Evolutionary conservation across 1,140 invertebrate genomes (phyloP).

Genomic region (Heliconius himera): DNA sequence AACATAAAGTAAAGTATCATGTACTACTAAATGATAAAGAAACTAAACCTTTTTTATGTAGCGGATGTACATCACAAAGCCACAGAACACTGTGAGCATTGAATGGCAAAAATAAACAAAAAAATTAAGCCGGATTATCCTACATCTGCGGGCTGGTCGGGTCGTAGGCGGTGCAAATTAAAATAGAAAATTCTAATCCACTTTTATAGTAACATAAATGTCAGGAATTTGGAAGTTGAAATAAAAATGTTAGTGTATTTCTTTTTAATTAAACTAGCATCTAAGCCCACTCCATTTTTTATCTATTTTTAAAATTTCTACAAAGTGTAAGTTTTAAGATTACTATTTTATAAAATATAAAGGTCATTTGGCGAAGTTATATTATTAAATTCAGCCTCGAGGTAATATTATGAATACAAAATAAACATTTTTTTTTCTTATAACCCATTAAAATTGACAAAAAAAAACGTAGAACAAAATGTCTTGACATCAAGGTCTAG

Average conservation of each 20-base stretch:
- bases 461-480: too few species aligned
- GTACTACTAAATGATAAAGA: neutral
- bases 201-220: constrained; percentile 1
- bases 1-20: neutral
- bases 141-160: constrained; percentile 10
- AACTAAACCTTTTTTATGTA: constrained; percentile 11
- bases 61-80: constrained; percentile 11
- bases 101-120: constrained; percentile 37
- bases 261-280: neutral
- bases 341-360: too few species aligned
- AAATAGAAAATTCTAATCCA: constrained; percentile 3
- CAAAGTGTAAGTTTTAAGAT: too few species aligned
- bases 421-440: too few species aligned
- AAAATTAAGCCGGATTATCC: constrained; percentile 34
- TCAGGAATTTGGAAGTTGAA: neutral
- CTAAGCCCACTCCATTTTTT: neutral
- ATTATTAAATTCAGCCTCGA: too few species aligned
- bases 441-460: too few species aligned
- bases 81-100: constrained; percentile 14
- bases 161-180: neutral
- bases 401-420: too few species aligned
- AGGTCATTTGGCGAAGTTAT: too few species aligned
- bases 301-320: neutral
- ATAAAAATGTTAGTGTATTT: neutral
- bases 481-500: too few species aligned